Percentiles rank a stretch among this genome's conserved stretches.
These are phyloP conservation scores for Erannis defoliaria DNA, from an alignment of 2,888 invertebrate genomes.

Conservation along the genomic window DNA sequence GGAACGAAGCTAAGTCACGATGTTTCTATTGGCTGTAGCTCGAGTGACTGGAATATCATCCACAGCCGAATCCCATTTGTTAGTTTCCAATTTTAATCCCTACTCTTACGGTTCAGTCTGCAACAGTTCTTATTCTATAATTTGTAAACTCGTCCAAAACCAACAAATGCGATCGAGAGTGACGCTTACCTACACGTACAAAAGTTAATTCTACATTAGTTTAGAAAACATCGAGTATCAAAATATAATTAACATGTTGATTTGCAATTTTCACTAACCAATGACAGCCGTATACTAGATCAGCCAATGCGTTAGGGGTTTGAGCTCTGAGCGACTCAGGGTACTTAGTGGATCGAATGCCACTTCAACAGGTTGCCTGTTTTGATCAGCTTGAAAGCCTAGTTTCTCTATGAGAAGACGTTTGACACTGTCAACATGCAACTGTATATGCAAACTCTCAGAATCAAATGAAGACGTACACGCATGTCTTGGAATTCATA, in stretches of 20 bases:
- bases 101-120: slow-evolving; percentile 39
- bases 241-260: slow-evolving; percentile 84
- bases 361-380: slow-evolving; percentile 41
- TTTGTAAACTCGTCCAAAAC: slow-evolving; percentile 56
- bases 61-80: slow-evolving; percentile 67
- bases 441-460: background rate
- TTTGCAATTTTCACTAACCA: slow-evolving; percentile 84
- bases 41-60: slow-evolving; percentile 57
- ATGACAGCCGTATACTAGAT: slow-evolving; percentile 85
- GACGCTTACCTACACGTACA: slow-evolving; percentile 72
- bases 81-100: slow-evolving; percentile 47
- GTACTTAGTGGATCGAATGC: slow-evolving; percentile 67
- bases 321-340: slow-evolving; percentile 75
- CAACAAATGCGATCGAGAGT: slow-evolving; percentile 73
- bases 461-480: background rate
- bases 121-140: slow-evolving; percentile 38
- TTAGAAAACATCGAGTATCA: slow-evolving; percentile 86
- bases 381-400: slow-evolving; percentile 1
- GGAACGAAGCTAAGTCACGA: slow-evolving; percentile 32
- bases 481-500: background rate
- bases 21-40: slow-evolving; percentile 43
- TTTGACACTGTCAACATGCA: background rate
- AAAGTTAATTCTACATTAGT: slow-evolving; percentile 79
- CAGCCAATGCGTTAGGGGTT: slow-evolving; percentile 82
- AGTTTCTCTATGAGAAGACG: slow-evolving; percentile 1